Evolutionary conservation across 2,888 invertebrate genomes (phyloP).

Genomic region (Trichopoda pennipes): DNA sequence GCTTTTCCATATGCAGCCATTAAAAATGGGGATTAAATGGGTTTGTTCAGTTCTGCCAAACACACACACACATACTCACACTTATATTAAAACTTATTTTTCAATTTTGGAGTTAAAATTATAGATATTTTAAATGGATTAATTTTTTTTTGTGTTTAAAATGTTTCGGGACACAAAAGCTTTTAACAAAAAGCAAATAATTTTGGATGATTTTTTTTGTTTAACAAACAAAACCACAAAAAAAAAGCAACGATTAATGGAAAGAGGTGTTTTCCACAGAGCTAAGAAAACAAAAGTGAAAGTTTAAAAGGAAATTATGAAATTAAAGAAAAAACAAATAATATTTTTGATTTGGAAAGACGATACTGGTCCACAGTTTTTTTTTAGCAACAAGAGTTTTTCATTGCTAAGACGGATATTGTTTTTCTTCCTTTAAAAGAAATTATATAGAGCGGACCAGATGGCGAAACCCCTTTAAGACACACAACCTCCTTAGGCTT

Average conservation of each 20-base stretch:
- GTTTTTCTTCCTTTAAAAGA: neutral
- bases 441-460: too few species aligned
- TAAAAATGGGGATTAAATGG: neutral
- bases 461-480: too few species aligned
- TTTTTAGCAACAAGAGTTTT: too few species aligned
- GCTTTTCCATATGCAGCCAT: neutral
- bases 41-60: neutral
- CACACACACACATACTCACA: neutral
- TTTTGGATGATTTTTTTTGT: neutral
- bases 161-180: neutral
- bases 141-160: slow-evolving; percentile 33
- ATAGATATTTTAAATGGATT: slow-evolving; percentile 53
- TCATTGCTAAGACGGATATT: too few species aligned
- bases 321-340: slow-evolving; percentile 26
- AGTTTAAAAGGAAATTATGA: slow-evolving; percentile 58
- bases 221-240: neutral
- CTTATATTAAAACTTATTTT: neutral
- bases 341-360: neutral
- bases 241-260: slow-evolving; percentile 15
- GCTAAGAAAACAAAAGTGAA: slow-evolving; percentile 53
- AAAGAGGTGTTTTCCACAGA: slow-evolving; percentile 29
- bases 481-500: too few species aligned
- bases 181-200: neutral
- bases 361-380: too few species aligned
- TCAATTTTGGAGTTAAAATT: slow-evolving; percentile 25